Evolutionary conservation across 2,113 vertebrate genomes (phyloP), one percentile per base, ranked within the genome.

Genomic region (Noctilio leporinus): DNA sequence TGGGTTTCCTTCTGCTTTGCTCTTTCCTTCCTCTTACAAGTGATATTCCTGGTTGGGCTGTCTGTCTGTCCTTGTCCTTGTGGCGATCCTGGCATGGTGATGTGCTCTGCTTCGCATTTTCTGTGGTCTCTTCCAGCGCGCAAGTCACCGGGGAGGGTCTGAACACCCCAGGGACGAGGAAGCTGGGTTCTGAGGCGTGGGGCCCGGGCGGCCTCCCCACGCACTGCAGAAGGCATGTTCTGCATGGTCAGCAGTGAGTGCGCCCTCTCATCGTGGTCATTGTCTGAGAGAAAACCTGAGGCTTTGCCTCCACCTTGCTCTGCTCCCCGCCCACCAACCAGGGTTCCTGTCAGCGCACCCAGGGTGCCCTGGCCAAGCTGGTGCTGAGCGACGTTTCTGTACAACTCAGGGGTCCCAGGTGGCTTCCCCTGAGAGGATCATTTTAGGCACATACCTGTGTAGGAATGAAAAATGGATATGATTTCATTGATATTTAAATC

Each of bases 401-500:
- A 53, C 33, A 6, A 53, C 97, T 97, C 93, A 75, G 96, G 96
- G 94, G 96, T 92, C 82, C 96, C 43, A 4, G 86, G 81, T 59
- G 93, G 93, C 93, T 85, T 40, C 0, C 93, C 94, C 97, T 89
- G 85, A 95, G 86, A n/a, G 17, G 3, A 10, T 95, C 87, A 35
- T 80, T 89, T 83, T 81, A 82, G 96, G 95, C 96, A 93, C 95
- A 17, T 83, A 88, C 77, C 1, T 75, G 89, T 55, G 12, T 96
- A 91, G 97, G 89, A 83, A 95, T 95, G 98, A 96, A 77, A 95
- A 94, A 83, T 70, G 49, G 89, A 95, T 81, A 95, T 95, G 91
- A 96, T 81, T 96, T 95, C 45, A 72, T 84, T 97, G 96, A 91
- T 98, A 98, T 96, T 98, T 97, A 98, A 98, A 97, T 97, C 96